Evolutionary conservation across 1,140 invertebrate genomes (phyloP), one percentile per base, ranked within the genome.

Genomic region (Acromyrmex heyeri): DNA sequence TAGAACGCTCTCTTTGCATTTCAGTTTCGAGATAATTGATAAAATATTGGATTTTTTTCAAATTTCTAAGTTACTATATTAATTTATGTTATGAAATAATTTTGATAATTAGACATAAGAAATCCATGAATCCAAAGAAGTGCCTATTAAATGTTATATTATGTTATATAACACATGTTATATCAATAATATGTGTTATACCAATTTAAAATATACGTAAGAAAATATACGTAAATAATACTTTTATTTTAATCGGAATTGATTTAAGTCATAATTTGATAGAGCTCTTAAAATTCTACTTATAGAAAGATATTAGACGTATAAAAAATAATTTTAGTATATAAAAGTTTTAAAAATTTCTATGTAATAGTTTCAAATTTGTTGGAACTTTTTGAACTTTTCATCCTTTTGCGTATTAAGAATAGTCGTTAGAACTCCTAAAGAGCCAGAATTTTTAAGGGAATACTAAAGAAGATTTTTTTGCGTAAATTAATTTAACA

Each of bases 401-500:
- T 21, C 5, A 44, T 1, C n/a, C n/a, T 24, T 69, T 48, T 24
- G 0, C n/a, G 12, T 48, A 12, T 69, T 48, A 69, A 24, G 2
- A 69, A 16, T 69, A 48, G 21, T 48, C 6, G 12, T 69, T 48
- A 24, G 4, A 69, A 38, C n/a, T 24, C 6, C 14, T 21, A 16
- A 65, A 8, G 5, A 24, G 2, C n/a, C 34, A 61, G n/a, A 16
- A 59, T n/a, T 59, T 10, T 57, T 34, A 21, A 59, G 6, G 24
- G 7, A 59, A 24, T 18, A 27, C 0, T 44, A 50, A 73, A 73
- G 10, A 72, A 72, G 18, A 55, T 53, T 34, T 14, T 72, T 21
- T 44, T 44, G 8, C 30, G 50, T n/a, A n/a, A 75, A 75, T 59
- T 57, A 57, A 75, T 76, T 61, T 18, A 38, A 61, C n/a, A 61